Evolutionary conservation across 2,888 invertebrate genomes (phyloP), one percentile per base, ranked within the genome.

Genomic region (Rambutsinella grinnellia): DNA sequence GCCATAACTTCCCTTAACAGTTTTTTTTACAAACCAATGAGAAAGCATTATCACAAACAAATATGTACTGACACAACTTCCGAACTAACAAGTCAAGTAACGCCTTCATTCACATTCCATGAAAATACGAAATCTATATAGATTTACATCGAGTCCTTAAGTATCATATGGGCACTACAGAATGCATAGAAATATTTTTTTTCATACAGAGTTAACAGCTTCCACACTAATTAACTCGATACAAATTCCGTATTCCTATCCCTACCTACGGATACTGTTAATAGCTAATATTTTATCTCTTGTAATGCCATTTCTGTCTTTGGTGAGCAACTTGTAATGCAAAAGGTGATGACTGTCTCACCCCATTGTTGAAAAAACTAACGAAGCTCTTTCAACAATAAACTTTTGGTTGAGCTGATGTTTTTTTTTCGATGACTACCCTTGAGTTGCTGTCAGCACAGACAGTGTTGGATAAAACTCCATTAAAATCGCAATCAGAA

Each of bases 401-500:
- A 28, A 3, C 21, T 5, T 58, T 58, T n/a, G n/a, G 58, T 13
- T 47, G 49, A 23, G 58, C 23, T 49, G 24, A 27, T 44, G 21
- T 53, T 17, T 54, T 26, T 61, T 6, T 21, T 53, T 56, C 26
- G 26, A 17, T 56, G 51, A 13, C 67, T 72, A 82, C 63, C 79
- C 80, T 68, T 81, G 72, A 46, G 82, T 79, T 63, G 79, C 82
- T 51, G 80, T 82, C 74, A 81, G 70, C 49, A 81, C 67, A 53
- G 82, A 82, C 19, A 80, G 62, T 19, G 79, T 79, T 49, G 83
- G 82, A 51, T 80, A 79, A 78, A 82, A 82, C 66, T 82, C 81
- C 76, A 82, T 56, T 51, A 84, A 66, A 66, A 84, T 76, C 60
- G 84, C 82, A 56, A 84, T 65, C 58, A 84, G 65, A 76, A 84